These are phyloP conservation scores for Syrista parreyssii DNA, from an alignment of 2,888 invertebrate genomes.

Conservation along the genomic window DNA sequence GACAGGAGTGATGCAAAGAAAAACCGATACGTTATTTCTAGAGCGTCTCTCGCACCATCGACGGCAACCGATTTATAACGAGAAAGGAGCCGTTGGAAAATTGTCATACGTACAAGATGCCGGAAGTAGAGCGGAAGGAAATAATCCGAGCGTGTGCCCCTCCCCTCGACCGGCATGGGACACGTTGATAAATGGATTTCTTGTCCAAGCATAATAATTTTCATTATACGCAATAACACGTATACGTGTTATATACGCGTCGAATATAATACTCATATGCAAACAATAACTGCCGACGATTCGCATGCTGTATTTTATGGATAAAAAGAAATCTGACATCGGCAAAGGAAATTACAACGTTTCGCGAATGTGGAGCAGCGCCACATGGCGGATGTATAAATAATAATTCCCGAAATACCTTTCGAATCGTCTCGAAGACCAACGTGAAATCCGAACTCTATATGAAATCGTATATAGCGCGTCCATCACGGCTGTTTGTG, in stretches of 20 bases:
- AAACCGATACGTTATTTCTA: slow-evolving; percentile 55
- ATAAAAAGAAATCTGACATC: not conserved
- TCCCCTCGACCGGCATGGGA: not conserved
- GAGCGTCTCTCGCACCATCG: slow-evolving; percentile 33
- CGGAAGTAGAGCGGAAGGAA: slow-evolving; percentile 44
- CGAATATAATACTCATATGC: not conserved
- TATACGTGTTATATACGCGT: not conserved
- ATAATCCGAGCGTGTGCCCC: slow-evolving; percentile 31
- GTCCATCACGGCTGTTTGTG: not conserved
- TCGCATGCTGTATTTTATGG: not conserved
- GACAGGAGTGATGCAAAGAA: slow-evolving; percentile 27
- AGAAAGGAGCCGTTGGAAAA: slow-evolving; percentile 19
- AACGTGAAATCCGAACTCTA: not conserved
- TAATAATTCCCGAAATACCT: not conserved
- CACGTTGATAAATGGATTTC: not conserved
- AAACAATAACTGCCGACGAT: not conserved
- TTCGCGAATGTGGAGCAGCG: not conserved
- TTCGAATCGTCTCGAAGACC: not conserved
- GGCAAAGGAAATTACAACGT: not conserved
- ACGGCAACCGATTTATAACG: slow-evolving; percentile 29
- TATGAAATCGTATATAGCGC: not conserved
- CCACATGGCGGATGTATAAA: not conserved
- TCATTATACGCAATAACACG: not conserved
- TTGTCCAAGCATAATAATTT: not conserved
- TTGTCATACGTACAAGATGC: slow-evolving; percentile 22